Evolutionary conservation across 2,113 vertebrate species (phyloP).

Genomic region (Sigmodon hispidus): DNA sequence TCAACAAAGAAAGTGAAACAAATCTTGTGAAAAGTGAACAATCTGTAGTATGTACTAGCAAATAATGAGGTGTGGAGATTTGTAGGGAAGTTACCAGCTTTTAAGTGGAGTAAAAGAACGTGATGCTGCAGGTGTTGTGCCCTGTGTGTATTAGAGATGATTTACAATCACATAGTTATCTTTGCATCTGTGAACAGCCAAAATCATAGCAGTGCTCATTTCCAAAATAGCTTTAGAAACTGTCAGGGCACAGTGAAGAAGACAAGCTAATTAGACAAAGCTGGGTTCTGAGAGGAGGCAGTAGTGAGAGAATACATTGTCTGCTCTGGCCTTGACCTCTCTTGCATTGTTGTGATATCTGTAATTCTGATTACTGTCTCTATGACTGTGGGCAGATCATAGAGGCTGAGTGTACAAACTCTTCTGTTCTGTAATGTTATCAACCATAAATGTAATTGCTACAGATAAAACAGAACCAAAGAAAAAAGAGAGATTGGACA

Average conservation of each 20-base stretch:
- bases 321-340: background rate
- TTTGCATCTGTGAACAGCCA: background rate
- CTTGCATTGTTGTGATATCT: background rate
- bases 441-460: conserved; percentile 19
- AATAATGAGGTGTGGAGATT: background rate
- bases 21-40: background rate
- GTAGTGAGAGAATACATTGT: background rate
- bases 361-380: background rate
- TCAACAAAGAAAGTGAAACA: background rate
- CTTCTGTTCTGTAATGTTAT: background rate
- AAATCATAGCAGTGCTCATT: background rate
- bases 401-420: background rate
- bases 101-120: background rate
- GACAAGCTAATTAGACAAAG: background rate
- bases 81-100: background rate
- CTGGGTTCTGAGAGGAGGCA: background rate
- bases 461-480: conserved; percentile 3
- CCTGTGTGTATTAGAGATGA: background rate
- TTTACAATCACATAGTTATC: background rate
- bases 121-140: background rate
- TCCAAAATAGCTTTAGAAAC: background rate
- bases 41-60: background rate
- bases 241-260: background rate
- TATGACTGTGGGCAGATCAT: background rate
- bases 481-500: background rate